phyloP scores from a whole-genome alignment of 1,140 invertebrate species.

The Adelges cooleyi region DNA sequence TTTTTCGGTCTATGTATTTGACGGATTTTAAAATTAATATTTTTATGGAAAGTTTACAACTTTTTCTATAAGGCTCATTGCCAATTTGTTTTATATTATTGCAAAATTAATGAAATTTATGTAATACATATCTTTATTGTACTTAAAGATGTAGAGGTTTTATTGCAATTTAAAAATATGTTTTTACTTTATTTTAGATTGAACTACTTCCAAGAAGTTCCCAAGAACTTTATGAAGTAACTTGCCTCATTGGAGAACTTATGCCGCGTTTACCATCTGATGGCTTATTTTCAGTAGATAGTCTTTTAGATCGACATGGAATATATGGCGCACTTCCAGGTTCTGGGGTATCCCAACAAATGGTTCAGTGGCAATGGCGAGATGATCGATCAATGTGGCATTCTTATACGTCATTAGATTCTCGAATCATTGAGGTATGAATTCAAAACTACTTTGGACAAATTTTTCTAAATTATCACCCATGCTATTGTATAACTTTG shows the following conservation, averaged over 20 bases:
- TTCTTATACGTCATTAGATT: conserved; percentile 59
- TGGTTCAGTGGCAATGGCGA: conserved; percentile 90
- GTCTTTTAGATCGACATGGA: conserved; percentile 45
- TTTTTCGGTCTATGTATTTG: too few relatives aligned
- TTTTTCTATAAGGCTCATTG: too few relatives aligned
- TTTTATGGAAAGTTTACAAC: too few relatives aligned
- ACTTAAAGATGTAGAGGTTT: too few relatives aligned
- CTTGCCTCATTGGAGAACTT: conserved; percentile 86
- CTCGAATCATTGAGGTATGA: conserved; percentile 65
- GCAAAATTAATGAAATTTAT: too few relatives aligned
- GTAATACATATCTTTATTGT: too few relatives aligned
- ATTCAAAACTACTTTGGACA: too few relatives aligned
- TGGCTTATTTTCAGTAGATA: conserved; percentile 87
- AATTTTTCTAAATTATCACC: too few relatives aligned
- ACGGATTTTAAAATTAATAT: too few relatives aligned
- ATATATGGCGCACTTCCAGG: conserved; percentile 24
- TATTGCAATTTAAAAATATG: too few relatives aligned
- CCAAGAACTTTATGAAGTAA: conserved; percentile 93
- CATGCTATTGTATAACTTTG: too few relatives aligned
- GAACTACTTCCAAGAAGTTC: conserved; percentile 80
- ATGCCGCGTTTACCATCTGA: conserved; percentile 88
- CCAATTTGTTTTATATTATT: not conserved
- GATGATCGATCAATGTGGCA: conserved; percentile 70
- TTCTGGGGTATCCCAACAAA: conserved; percentile 46
- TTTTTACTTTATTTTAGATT: conserved; percentile 42